Conservation (phyloP, 64 coral and sea anemone species). For the Montipora foliosa region DNA sequence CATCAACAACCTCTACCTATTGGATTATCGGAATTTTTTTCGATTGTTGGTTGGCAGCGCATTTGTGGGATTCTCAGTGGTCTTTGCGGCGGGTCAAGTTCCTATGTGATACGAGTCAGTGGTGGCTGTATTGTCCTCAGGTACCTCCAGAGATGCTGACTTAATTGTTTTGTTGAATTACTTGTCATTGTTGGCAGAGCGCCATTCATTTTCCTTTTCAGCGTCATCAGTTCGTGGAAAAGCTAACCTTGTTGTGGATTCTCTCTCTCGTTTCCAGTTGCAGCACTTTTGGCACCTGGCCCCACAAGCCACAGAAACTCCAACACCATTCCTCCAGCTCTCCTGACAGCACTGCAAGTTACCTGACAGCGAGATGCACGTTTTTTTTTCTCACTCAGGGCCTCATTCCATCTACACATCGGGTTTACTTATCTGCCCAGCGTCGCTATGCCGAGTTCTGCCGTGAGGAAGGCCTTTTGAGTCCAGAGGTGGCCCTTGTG, state of each 20-base stretch:
- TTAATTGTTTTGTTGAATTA: neutral
- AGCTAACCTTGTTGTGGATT: neutral
- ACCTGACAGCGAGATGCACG: neutral
- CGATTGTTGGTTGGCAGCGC: slow-evolving; percentile 3
- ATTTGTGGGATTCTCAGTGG: slow-evolving; percentile 14
- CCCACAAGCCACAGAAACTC: neutral
- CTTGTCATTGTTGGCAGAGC: neutral
- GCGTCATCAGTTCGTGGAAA: neutral
- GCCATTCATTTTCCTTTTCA: neutral
- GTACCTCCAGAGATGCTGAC: neutral
- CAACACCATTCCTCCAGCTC: neutral
- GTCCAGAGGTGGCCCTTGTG: neutral
- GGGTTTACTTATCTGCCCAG: neutral
- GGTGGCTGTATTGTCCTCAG: slow-evolving; percentile 3
- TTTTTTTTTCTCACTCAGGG: slow-evolving; percentile 7
- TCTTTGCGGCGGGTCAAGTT: neutral
- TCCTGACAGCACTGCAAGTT: neutral
- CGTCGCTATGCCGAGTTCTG: slow-evolving; percentile 6
- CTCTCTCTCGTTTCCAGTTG: neutral
- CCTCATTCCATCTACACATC: neutral
- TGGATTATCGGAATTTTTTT: neutral
- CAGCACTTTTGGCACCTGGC: neutral
- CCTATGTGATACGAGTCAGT: slow-evolving; percentile 16
- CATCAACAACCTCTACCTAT: neutral
- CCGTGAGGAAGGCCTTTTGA: neutral